Evolutionary conservation across 2,888 invertebrate genomes (phyloP).

Genomic region (Neoitamus cyanurus): DNA sequence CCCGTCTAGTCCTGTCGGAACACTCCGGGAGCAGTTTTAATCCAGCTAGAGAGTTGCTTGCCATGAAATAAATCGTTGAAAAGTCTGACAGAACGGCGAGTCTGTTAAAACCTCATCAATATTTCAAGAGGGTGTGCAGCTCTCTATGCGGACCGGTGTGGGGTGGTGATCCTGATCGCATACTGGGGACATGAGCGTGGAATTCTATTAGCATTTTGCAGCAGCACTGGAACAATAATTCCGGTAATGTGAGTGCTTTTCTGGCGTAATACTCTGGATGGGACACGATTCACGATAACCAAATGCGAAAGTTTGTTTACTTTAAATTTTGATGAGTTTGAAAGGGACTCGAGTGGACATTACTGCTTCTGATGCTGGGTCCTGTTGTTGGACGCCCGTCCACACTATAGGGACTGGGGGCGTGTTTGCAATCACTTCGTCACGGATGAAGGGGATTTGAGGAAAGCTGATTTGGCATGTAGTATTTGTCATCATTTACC

Average conservation of each 20-base stretch:
- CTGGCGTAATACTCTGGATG: not conserved
- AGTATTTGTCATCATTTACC: not conserved
- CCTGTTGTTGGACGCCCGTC: not conserved
- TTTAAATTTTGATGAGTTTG: slow-evolving; percentile 17
- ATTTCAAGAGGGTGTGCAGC: slow-evolving; percentile 16
- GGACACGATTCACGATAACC: not conserved
- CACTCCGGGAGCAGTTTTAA: not conserved
- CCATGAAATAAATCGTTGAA: slow-evolving; percentile 10
- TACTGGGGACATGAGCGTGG: not conserved
- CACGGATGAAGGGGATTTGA: not conserved
- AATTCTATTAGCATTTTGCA: not conserved
- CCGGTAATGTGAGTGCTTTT: not conserved
- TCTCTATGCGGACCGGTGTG: not conserved
- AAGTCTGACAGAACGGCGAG: not conserved
- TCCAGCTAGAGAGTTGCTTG: not conserved
- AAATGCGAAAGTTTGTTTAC: slow-evolving; percentile 7
- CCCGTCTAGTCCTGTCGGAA: not conserved
- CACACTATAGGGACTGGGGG: not conserved
- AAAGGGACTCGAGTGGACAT: not conserved
- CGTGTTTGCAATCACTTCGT: not conserved
- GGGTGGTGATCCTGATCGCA: not conserved
- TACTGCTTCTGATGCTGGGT: not conserved
- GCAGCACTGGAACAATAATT: not conserved
- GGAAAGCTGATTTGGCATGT: slow-evolving; percentile 1
- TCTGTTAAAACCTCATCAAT: slow-evolving; percentile 27